phyloP scores from a whole-genome alignment of 2,888 invertebrate genomes.

The Nomada ruficornis region DNA sequence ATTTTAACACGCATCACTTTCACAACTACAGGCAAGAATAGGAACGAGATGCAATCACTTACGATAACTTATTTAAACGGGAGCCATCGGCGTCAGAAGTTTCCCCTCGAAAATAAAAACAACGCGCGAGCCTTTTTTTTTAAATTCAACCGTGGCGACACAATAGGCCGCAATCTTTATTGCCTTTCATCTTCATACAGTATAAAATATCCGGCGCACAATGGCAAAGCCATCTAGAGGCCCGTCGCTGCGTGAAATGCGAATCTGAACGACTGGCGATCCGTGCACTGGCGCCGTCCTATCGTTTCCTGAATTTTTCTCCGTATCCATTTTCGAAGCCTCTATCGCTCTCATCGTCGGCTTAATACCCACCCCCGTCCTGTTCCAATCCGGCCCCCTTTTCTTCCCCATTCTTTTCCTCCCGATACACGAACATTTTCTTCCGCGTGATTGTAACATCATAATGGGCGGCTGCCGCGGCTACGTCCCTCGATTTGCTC shows the following conservation, averaged over 20 bases:
- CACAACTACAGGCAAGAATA: background rate
- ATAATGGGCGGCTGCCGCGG: conserved; percentile 37
- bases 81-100: conserved; percentile 1
- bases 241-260: conserved; percentile 75
- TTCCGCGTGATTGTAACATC: conserved; percentile 70
- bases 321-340: conserved; percentile 48
- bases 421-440: conserved; percentile 66
- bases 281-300: conserved; percentile 69
- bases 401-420: conserved; percentile 42
- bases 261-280: conserved; percentile 73
- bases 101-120: conserved; percentile 21
- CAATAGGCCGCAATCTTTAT: conserved; percentile 65
- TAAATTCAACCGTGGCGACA: conserved; percentile 54
- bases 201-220: conserved; percentile 67
- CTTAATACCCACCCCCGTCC: conserved; percentile 47
- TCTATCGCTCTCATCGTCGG: conserved; percentile 48
- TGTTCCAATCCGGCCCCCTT: conserved; percentile 39
- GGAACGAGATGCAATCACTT: background rate
- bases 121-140: conserved; percentile 19
- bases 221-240: conserved; percentile 62
- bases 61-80: conserved; percentile 2
- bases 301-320: conserved; percentile 71
- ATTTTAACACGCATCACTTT: too few relatives aligned
- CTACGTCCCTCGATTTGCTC: conserved; percentile 32
- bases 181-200: conserved; percentile 67